Evolutionary conservation across 2,797 vertebrate species (phyloP), one percentile per base, ranked within the genome.

Genomic region (Sebastes vulpes): DNA sequence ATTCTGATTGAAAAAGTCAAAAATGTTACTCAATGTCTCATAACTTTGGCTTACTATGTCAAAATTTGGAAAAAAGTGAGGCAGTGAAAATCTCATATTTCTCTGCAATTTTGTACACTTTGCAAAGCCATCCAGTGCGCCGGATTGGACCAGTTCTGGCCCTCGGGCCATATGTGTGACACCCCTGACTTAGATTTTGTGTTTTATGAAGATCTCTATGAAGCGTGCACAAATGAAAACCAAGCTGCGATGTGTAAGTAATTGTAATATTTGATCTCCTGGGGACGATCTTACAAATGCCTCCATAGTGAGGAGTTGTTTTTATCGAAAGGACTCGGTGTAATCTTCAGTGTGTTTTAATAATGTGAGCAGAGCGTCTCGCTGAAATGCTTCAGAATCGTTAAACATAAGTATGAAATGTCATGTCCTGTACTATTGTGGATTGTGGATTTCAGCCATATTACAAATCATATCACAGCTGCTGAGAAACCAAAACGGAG

Each of bases 401-500:
- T 48, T 48, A n/a, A 8, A 38, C 42, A 35, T 35, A 2, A 26
- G 35, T 58, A n/a, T 20, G 53, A 78, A 82, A 70, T 57, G 63
- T 83, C 53, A 29, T 11, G 50, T 71, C 72, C 56, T 54, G 56
- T 18, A 3, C 18, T 18, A 23, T 57, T 32, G 67, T 28, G 18
- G 32, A n/a, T 58, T 18, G 25, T 57, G 59, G 54, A 53, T 73
- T 59, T 73, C 56, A 70, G 20, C 63, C 38, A 10, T 12, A 2
- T 76, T 61, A 60, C 26, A 82, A 66, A 84, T 73, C 70, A 64
- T 10, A 75, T 60, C 80, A 26, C 80, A 84, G 73, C 81, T 80
- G 75, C 69, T 46, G 75, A 53, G 59, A 18, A 64, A 63, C 2
- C 5, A 59, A 38, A 79, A 32, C 65, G 57, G 52, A 80, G 61